A percentile compares a stretch with the other conserved stretches of the same genome.
Conservation (phyloP, 2,888 invertebrate genomes). For the Polyommatus icarus region DNA sequence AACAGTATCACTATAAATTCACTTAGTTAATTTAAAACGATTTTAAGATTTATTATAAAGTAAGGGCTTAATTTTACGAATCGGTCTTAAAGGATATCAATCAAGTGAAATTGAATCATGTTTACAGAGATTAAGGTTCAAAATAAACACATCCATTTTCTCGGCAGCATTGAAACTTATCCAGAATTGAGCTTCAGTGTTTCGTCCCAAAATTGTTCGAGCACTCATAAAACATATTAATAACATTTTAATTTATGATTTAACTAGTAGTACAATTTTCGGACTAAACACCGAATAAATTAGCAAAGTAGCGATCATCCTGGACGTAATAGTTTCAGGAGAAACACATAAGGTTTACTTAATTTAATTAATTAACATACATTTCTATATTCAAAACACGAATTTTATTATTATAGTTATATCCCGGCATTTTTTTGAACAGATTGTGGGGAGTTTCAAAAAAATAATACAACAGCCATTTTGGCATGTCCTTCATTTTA, state of each 20-base stretch:
- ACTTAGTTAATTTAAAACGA: not conserved
- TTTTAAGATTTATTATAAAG: not conserved
- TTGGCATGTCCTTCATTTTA: too few relatives aligned
- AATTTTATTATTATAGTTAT: too few relatives aligned
- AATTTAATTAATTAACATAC: too few relatives aligned
- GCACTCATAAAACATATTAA: not conserved
- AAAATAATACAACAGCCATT: too few relatives aligned
- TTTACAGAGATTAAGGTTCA: not conserved
- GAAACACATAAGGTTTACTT: too few relatives aligned
- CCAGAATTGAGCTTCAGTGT: not conserved
- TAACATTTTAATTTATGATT: not conserved
- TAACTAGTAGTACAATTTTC: not conserved
- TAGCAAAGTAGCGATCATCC: too few relatives aligned
- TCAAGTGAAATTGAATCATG: slow-evolving; percentile 9
- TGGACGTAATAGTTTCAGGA: not conserved
- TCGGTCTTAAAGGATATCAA: not conserved
- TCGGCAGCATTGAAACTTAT: not conserved
- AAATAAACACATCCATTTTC: slow-evolving; percentile 12
- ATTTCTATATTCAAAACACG: too few relatives aligned
- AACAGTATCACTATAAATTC: not conserved
- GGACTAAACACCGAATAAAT: not conserved
- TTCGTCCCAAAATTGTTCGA: slow-evolving; percentile 8
- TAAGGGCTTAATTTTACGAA: slow-evolving; percentile 8
- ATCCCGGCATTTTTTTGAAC: too few relatives aligned
- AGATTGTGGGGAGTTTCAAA: too few relatives aligned